Evolutionary conservation across 1,140 invertebrate species (phyloP).

Genomic region (Neodiprion virginianus): DNA sequence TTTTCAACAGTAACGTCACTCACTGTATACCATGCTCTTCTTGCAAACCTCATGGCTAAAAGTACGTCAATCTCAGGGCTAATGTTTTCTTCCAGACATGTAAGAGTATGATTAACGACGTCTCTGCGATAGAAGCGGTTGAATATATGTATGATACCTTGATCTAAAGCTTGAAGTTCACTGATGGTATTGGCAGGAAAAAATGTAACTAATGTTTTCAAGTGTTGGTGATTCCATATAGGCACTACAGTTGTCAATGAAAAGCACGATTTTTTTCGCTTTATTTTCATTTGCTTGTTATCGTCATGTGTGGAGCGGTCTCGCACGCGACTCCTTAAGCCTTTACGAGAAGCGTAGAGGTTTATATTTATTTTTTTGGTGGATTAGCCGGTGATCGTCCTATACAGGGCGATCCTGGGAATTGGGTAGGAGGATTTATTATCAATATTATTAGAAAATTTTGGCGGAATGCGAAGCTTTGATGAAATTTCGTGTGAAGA

Average conservation of each 20-base stretch:
- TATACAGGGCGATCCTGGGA: no score
- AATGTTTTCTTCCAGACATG: constrained; percentile 40
- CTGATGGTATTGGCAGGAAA: constrained; percentile 61
- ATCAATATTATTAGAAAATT: no score
- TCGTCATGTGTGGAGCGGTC: no score
- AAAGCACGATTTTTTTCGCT: constrained; percentile 36
- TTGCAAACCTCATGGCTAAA: constrained; percentile 36
- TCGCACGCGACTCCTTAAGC: no score
- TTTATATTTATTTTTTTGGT: no score
- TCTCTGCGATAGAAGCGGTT: constrained; percentile 40
- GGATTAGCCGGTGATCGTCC: no score
- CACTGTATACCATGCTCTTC: constrained; percentile 33
- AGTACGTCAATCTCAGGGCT: constrained; percentile 31
- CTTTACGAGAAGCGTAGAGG: no score
- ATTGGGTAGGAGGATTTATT: no score
- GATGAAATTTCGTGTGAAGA: no score
- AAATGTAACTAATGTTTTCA: constrained; percentile 53
- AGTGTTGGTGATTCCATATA: constrained; percentile 30
- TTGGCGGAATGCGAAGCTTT: no score
- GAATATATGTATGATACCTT: constrained; percentile 55
- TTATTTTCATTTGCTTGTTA: constrained; percentile 27
- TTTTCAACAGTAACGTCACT: constrained; percentile 36
- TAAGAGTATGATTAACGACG: constrained; percentile 36
- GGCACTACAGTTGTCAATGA: constrained; percentile 35
- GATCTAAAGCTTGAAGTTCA: constrained; percentile 60